These are phyloP conservation scores for Gymnobelideus leadbeateri DNA, from an alignment of 2,113 vertebrate species.

Conservation along the genomic window DNA sequence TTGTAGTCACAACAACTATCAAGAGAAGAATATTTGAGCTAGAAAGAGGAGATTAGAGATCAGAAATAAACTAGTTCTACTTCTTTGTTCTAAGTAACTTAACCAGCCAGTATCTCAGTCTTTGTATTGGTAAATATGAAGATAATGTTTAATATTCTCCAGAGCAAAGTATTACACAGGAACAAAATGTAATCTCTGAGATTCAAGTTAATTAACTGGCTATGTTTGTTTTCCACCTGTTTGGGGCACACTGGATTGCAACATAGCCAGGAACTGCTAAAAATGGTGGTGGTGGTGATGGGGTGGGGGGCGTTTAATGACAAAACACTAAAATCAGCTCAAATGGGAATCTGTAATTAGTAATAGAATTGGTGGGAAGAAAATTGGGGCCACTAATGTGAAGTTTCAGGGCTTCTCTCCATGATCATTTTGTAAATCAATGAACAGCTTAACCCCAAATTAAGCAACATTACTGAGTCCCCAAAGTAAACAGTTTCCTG, in stretches of 20 bases:
- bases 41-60: conserved; percentile 48
- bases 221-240: neutral
- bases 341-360: neutral
- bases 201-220: neutral
- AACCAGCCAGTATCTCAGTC: conserved; percentile 31
- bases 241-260: neutral
- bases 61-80: conserved; percentile 50
- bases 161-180: neutral
- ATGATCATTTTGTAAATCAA: neutral
- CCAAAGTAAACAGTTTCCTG: neutral
- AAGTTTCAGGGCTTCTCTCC: neutral
- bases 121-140: conserved; percentile 42
- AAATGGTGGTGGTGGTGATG: conserved; percentile 12
- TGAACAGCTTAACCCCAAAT: neutral
- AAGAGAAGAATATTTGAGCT: conserved; percentile 40
- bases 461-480: conserved; percentile 20
- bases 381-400: neutral
- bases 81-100: conserved; percentile 25
- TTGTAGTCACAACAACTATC: neutral
- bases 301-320: neutral
- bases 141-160: neutral
- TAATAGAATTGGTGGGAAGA: neutral
- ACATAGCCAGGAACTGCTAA: neutral
- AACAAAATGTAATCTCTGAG: neutral
- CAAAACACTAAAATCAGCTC: conserved; percentile 1